phyloP scores from a whole-genome alignment of 2,797 vertebrate species.

The Vireo griseus region DNA sequence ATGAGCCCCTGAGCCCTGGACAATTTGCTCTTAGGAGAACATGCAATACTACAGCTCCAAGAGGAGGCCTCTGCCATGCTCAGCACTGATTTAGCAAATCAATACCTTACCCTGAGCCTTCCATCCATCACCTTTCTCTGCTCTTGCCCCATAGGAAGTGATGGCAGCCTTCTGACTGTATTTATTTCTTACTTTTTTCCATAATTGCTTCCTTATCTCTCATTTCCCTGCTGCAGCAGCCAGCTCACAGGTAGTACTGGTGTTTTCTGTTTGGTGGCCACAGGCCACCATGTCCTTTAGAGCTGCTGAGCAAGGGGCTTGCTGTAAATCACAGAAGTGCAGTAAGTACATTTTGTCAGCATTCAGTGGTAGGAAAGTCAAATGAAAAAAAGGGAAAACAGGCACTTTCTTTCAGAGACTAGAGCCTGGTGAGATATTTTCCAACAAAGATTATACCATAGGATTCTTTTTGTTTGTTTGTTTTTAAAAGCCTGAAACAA shows the following conservation, averaged over 20 bases:
- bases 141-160: not conserved
- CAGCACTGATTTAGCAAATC: not conserved
- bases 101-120: not conserved
- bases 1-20: not conserved
- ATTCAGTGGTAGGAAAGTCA: not conserved
- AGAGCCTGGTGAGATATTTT: not conserved
- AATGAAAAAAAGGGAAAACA: not conserved
- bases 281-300: not conserved
- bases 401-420: not conserved
- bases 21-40: not conserved
- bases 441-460: not conserved
- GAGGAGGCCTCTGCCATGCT: not conserved
- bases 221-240: not conserved
- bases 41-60: not conserved
- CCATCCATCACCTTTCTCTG: not conserved
- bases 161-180: not conserved
- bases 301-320: not conserved
- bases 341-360: not conserved
- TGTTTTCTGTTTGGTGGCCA: not conserved
- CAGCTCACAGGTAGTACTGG: not conserved
- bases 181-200: slow-evolving; percentile 47
- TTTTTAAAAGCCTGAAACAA: not conserved
- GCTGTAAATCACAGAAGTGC: not conserved
- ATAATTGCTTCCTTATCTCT: not conserved
- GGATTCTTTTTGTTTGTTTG: not conserved